Base-by-base conservation (phyloP, 2,113 vertebrate species). In the Casuarius casuarius region DNA sequence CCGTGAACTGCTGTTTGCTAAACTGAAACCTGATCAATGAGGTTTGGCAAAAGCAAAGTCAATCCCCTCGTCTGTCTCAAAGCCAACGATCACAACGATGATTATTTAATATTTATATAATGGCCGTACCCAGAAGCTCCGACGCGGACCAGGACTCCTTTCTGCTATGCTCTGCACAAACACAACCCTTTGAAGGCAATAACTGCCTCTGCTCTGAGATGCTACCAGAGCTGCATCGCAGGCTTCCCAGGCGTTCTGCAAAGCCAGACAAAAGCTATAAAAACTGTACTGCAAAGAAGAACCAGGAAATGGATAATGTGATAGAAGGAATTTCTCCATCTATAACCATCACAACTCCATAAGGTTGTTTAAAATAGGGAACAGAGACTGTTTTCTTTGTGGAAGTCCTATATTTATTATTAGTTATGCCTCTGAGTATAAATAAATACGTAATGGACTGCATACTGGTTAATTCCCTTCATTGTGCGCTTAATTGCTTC, bases 341-440 rank as follows among this genome's bases (percentile, higher is more conserved):
- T 83, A 12, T 11, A 92, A 70, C 46, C 40, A 67, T 14, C 77
- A 5, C 25, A 25, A 15, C 44, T 49, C 92, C 58, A 42, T 29
- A 28, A 48, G 48, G 61, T 35, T 84, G 87, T 86, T 96, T 93
- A 65, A 92, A 91, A 65, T 38, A 67, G 33, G 82, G 87, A 95
- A 94, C 38, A 71, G 80, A 75, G 67, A 42, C 52, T 62, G 75
- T 95, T 92, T 96, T 66, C 91, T 48, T 79, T 58, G 81, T 95
- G 90, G 93, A 94, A 96, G 92, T 74, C 92, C 87, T 83, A 7
- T 86, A 89, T 92, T 96, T 94, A 87, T 95, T 97, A 96, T 96
- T 94, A 96, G 84, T 96, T 95, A 82, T 91, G 89, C 89, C 89
- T 94, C n/a, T 21, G 48, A 92, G 83, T 90, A 91, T 90, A 97